Evolutionary conservation across 2,888 invertebrate genomes (phyloP).

Genomic region (Philereme vetulata): DNA sequence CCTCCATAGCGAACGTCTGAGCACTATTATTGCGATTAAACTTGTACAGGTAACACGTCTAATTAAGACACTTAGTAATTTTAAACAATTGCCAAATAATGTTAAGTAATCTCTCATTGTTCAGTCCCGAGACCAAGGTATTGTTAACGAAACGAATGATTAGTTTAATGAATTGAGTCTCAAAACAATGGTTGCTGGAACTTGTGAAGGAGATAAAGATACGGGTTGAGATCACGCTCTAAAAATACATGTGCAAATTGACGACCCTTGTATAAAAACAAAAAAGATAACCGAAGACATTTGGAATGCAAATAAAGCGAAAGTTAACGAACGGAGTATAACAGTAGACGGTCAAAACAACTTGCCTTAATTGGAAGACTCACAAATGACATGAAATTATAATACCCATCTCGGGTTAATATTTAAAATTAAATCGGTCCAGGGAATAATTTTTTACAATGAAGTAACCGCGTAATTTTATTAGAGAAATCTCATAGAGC

Average conservation of each 20-base stretch:
- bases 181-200: constrained; percentile 46
- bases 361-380: constrained; percentile 27
- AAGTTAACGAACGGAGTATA: constrained; percentile 35
- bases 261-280: constrained; percentile 27
- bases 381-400: constrained; percentile 19
- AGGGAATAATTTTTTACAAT: constrained; percentile 2
- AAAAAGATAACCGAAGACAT: constrained; percentile 33
- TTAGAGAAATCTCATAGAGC: constrained; percentile 22
- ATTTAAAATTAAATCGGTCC: constrained; percentile 14
- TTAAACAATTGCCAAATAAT: constrained; percentile 39
- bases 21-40: constrained; percentile 25
- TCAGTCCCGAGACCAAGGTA: constrained; percentile 44
- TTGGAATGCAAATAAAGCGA: constrained; percentile 43
- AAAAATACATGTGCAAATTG: constrained; percentile 38
- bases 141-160: constrained; percentile 60
- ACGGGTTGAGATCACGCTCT: constrained; percentile 37
- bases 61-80: constrained; percentile 28
- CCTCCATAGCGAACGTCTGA: constrained; percentile 20
- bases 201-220: constrained; percentile 32
- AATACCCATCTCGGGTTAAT: constrained; percentile 11
- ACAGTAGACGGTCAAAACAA: constrained; percentile 28
- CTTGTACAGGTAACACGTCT: constrained; percentile 24
- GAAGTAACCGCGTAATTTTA: not conserved
- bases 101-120: constrained; percentile 50
- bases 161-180: constrained; percentile 47